Evolutionary conservation across 2,888 invertebrate species (phyloP).

Genomic region (Ophion ventricosus): DNA sequence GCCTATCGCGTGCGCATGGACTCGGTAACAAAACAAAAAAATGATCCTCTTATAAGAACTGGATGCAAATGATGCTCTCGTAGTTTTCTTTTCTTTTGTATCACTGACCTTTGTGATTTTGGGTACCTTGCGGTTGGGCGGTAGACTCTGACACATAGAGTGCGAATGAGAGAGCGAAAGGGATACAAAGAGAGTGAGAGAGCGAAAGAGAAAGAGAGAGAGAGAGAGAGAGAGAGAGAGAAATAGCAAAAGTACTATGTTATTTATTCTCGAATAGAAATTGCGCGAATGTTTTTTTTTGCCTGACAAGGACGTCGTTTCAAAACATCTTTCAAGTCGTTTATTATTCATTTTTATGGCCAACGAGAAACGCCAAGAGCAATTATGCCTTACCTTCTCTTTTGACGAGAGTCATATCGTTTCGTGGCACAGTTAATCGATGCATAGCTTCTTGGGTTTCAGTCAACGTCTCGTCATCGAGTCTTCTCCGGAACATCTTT

Average conservation of each 20-base stretch:
- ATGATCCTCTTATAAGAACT: neutral
- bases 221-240: neutral
- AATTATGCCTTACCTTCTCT: conserved; percentile 79
- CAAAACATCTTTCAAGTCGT: neutral
- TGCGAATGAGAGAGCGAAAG: conserved; percentile 48
- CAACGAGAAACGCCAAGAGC: neutral
- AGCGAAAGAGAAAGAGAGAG: neutral
- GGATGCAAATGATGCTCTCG: conserved; percentile 48
- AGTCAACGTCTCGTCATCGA: conserved; percentile 86
- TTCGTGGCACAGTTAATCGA: conserved; percentile 80
- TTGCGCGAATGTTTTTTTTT: conserved; percentile 12
- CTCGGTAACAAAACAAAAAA: neutral
- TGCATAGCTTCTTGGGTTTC: conserved; percentile 80
- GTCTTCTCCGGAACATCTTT: conserved; percentile 88
- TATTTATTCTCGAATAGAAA: conserved; percentile 8
- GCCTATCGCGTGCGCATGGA: conserved; percentile 2
- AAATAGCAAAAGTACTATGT: conserved; percentile 1
- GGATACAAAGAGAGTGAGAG: conserved; percentile 15
- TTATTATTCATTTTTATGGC: neutral
- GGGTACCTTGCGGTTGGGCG: conserved; percentile 77
- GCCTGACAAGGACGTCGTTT: neutral
- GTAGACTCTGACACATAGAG: conserved; percentile 78
- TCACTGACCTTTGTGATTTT: conserved; percentile 78
- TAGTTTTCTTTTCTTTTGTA: conserved; percentile 46
- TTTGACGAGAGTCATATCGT: conserved; percentile 78